A percentile compares a stretch with the other conserved stretches of the same genome.
Conservation (phyloP, 2,797 vertebrate species). For the Pipistrellus pygmaeus region DNA sequence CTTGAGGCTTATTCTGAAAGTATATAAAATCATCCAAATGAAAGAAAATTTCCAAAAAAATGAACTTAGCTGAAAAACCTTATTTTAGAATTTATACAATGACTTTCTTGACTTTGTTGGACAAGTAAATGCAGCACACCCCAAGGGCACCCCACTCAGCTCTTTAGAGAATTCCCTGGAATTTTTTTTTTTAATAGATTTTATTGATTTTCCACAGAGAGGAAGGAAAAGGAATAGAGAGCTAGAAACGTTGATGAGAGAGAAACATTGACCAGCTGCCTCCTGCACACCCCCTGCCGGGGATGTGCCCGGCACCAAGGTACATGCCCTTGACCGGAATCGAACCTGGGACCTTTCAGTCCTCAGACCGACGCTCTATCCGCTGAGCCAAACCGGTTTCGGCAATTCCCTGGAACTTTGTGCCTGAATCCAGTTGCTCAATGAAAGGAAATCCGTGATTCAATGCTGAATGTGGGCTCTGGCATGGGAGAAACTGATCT, state of each 20-base stretch:
- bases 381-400: too few relatives aligned
- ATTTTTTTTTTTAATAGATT: not conserved
- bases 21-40: conserved; percentile 59
- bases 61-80: conserved; percentile 66
- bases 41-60: conserved; percentile 80
- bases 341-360: too few relatives aligned
- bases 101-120: conserved; percentile 59
- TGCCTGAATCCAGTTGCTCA: not conserved
- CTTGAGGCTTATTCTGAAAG: conserved; percentile 50
- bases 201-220: too few relatives aligned
- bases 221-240: too few relatives aligned
- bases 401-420: not conserved
- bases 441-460: not conserved
- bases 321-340: too few relatives aligned
- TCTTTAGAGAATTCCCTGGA: not conserved
- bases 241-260: too few relatives aligned
- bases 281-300: too few relatives aligned
- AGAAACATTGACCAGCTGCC: too few relatives aligned
- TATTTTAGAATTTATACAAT: not conserved
- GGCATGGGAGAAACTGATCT: not conserved
- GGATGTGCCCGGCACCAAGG: too few relatives aligned
- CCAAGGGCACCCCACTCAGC: not conserved
- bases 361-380: too few relatives aligned
- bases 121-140: conserved; percentile 54
- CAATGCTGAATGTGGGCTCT: not conserved